phyloP scores from a whole-genome alignment of 2,113 vertebrate genomes.

The Myotis brandtii region DNA sequence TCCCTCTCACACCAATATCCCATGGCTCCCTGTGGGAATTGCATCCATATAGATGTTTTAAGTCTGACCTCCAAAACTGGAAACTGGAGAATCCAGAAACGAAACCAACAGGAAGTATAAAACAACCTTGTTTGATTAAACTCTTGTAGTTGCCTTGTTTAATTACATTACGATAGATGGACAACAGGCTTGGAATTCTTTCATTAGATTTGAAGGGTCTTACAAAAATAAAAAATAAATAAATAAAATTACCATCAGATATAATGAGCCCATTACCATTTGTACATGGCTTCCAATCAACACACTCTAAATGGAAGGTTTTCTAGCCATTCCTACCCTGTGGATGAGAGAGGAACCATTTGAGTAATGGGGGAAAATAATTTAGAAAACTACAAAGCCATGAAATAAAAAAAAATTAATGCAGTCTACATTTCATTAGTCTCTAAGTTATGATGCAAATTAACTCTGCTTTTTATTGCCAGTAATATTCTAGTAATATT shows the following conservation, averaged over 20 bases:
- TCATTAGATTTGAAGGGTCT: conserved; percentile 20
- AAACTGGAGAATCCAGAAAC: conserved; percentile 47
- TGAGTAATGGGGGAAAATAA: not conserved
- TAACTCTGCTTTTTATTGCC: not conserved
- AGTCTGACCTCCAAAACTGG: conserved; percentile 13
- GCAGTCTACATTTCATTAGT: not conserved
- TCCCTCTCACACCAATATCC: conserved; percentile 34
- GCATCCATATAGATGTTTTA: conserved; percentile 13
- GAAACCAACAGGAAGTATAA: conserved; percentile 62
- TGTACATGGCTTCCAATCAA: conserved; percentile 50
- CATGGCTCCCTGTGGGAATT: not conserved
- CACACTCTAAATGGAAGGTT: not conserved
- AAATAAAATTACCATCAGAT: conserved; percentile 60
- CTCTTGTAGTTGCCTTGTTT: not conserved
- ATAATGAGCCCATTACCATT: conserved; percentile 43
- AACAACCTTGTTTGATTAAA: not conserved
- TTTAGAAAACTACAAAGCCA: not conserved
- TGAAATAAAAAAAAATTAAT: not conserved
- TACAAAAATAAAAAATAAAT: not conserved
- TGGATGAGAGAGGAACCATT: not conserved
- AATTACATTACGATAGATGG: conserved; percentile 17
- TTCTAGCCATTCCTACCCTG: not conserved
- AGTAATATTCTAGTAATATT: not conserved
- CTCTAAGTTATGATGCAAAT: not conserved
- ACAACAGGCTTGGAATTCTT: conserved; percentile 47